Conservation (phyloP, 1,140 invertebrate genomes). For the Steinernema khuongi region DNA sequence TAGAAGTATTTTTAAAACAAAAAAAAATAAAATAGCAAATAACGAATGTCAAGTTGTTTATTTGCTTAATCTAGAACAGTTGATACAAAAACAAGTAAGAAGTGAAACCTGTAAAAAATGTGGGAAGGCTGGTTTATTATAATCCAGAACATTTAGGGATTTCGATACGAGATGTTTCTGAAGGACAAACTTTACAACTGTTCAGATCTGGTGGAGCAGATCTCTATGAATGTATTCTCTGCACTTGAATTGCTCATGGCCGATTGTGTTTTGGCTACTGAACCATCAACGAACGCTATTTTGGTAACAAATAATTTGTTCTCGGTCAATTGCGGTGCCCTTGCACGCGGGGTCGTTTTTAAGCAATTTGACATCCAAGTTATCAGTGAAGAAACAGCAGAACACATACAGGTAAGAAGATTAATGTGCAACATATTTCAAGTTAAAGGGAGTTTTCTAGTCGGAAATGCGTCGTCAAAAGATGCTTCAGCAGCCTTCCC, state of each 20-base stretch:
- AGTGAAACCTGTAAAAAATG: too few relatives aligned
- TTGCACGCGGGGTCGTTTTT: conserved; percentile 26
- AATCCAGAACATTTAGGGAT: too few relatives aligned
- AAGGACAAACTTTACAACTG: conserved; percentile 51
- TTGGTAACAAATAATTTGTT: conserved; percentile 39
- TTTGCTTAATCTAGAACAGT: too few relatives aligned
- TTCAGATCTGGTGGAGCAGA: conserved; percentile 47
- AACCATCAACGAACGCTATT: conserved; percentile 27
- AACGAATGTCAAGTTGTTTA: too few relatives aligned
- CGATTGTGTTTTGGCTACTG: conserved; percentile 32
- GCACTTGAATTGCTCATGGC: conserved; percentile 52
- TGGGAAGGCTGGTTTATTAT: too few relatives aligned
- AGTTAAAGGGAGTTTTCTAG: too few relatives aligned
- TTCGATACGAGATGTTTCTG: conserved; percentile 47
- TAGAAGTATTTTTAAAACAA: too few relatives aligned
- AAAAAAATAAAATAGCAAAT: too few relatives aligned
- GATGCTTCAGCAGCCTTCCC: conserved; percentile 56
- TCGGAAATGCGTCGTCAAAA: conserved; percentile 54
- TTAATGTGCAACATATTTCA: conserved; percentile 8
- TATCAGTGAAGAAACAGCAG: conserved; percentile 54
- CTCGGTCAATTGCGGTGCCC: conserved; percentile 48
- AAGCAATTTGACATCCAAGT: conserved; percentile 40
- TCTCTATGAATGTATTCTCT: conserved; percentile 56
- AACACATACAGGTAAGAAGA: conserved; percentile 53
- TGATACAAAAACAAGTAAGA: too few relatives aligned